These are phyloP conservation scores for Cheilinus undulatus DNA, from an alignment of 2,113 vertebrate species.

Conservation along the genomic window DNA sequence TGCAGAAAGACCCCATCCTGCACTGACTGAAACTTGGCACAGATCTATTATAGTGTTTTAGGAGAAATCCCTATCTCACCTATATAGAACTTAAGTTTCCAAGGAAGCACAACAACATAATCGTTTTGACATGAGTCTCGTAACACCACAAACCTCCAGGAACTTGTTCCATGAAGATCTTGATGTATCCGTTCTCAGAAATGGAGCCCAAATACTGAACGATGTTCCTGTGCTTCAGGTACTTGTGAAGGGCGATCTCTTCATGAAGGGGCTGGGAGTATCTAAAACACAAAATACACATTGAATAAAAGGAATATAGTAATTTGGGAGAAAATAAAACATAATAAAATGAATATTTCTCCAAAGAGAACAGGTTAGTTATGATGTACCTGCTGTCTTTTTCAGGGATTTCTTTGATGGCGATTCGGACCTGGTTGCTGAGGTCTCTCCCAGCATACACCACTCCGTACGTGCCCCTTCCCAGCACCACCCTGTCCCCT, in stretches of 20 bases:
- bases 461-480: conserved; percentile 91
- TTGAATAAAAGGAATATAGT: not conserved
- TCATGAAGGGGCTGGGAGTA: conserved; percentile 98
- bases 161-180: conserved; percentile 99
- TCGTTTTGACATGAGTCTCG: not conserved
- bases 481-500: conserved; percentile 88
- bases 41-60: not conserved
- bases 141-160: conserved; percentile 85
- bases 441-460: conserved; percentile 92
- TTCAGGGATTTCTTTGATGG: conserved; percentile 95
- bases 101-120: too few relatives aligned
- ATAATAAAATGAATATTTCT: too few relatives aligned
- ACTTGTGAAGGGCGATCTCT: conserved; percentile 98
- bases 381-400: conserved; percentile 87
- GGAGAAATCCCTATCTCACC: too few relatives aligned
- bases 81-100: not conserved
- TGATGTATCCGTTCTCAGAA: conserved; percentile 97
- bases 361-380: too few relatives aligned
- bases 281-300: conserved; percentile 71
- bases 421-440: conserved; percentile 92
- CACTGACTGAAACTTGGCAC: too few relatives aligned
- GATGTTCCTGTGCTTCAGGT: conserved; percentile 98
- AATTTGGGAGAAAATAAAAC: not conserved
- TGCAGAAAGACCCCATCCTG: too few relatives aligned
- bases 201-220: conserved; percentile 98